Conservation (phyloP, 2,113 vertebrate genomes). For the Sarotherodon lohbergeri region DNA sequence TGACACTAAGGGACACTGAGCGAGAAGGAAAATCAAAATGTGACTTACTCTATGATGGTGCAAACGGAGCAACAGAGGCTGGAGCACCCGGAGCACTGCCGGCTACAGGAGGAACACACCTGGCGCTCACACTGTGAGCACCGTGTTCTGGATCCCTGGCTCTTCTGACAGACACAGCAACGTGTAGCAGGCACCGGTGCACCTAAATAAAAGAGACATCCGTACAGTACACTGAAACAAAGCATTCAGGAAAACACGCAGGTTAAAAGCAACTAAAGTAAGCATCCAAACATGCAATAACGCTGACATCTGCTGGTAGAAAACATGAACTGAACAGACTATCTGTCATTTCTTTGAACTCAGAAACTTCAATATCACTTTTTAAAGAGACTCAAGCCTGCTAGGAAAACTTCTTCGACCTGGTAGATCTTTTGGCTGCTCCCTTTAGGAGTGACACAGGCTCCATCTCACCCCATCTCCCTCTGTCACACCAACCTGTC, state of each 20-base stretch:
- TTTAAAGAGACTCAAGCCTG: not conserved
- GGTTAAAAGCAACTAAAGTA: not conserved
- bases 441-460: not conserved
- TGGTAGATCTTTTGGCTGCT: not conserved
- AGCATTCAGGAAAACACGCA: not conserved
- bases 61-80: constrained; percentile 72
- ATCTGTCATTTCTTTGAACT: not conserved
- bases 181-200: not conserved
- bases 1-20: not conserved
- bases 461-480: not conserved
- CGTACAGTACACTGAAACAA: not conserved
- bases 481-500: not conserved
- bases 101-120: constrained; percentile 61
- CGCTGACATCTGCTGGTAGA: constrained; percentile 47
- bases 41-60: constrained; percentile 68
- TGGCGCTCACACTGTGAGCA: constrained; percentile 72
- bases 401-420: not conserved
- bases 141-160: constrained; percentile 8
- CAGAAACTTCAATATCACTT: not conserved
- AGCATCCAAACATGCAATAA: not conserved
- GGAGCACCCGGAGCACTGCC: constrained; percentile 67
- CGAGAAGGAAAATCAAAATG: not conserved
- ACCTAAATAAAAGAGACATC: constrained; percentile 26
- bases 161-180: constrained; percentile 71
- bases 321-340: not conserved